Evolutionary conservation across 1,140 invertebrate genomes (phyloP).

Genomic region (Chrysomallon squamiferum): DNA sequence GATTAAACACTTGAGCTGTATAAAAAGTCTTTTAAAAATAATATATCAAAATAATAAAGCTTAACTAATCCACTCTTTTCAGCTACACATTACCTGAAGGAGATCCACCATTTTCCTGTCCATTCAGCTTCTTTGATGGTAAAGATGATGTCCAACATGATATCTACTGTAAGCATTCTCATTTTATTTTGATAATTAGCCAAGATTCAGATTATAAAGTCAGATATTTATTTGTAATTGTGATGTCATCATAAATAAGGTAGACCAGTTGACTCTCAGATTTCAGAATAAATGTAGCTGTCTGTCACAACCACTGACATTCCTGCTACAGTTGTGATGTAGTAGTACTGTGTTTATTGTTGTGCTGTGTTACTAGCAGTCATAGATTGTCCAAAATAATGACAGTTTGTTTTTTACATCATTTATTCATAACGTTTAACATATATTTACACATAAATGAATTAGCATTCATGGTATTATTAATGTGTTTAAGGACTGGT

Average conservation of each 20-base stretch:
- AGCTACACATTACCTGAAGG: constrained; percentile 8
- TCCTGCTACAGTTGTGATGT: neutral
- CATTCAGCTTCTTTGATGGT: constrained; percentile 40
- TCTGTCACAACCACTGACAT: neutral
- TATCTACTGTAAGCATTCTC: constrained; percentile 27
- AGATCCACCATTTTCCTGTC: constrained; percentile 22
- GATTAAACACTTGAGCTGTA: too few species aligned
- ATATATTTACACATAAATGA: too few species aligned
- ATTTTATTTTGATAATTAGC: neutral
- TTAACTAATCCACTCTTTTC: too few species aligned
- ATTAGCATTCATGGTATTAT: too few species aligned
- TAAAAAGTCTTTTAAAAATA: too few species aligned
- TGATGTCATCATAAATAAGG: neutral
- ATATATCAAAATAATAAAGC: too few species aligned
- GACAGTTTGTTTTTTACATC: too few species aligned
- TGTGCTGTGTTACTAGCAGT: too few species aligned
- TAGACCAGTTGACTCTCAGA: neutral
- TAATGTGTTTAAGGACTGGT: too few species aligned
- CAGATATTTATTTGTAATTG: neutral
- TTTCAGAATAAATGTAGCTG: neutral
- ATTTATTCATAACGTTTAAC: too few species aligned
- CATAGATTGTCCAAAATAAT: too few species aligned
- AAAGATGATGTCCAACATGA: constrained; percentile 33
- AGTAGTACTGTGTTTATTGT: neutral
- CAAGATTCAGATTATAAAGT: neutral